A percentile compares a stretch with the other conserved stretches of the same genome.
phyloP scores from a whole-genome alignment of 1,140 invertebrate genomes.

The Drosophila prosaltans region DNA sequence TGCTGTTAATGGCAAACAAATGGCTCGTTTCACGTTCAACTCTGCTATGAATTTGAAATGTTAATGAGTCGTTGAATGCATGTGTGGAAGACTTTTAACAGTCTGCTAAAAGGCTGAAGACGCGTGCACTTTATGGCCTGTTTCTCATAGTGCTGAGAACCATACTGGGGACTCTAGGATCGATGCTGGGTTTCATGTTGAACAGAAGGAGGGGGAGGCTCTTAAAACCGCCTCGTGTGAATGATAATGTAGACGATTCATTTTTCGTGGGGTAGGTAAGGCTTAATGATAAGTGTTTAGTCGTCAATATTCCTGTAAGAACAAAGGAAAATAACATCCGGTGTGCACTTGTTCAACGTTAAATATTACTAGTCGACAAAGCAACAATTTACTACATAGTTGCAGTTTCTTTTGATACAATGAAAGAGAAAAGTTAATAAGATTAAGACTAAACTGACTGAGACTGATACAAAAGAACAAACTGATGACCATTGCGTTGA shows the following conservation, averaged over 20 bases:
- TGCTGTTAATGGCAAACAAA: conserved; percentile 67
- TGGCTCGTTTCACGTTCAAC: conserved; percentile 62
- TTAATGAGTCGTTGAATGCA: conserved; percentile 67
- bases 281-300: conserved; percentile 11
- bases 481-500: too few relatives aligned
- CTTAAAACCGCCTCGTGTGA: conserved; percentile 7
- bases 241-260: conserved; percentile 7
- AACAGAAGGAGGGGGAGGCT: neutral
- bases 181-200: neutral
- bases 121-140: conserved; percentile 60
- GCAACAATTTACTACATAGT: too few relatives aligned
- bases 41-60: conserved; percentile 69
- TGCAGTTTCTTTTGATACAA: too few relatives aligned
- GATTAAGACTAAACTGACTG: too few relatives aligned
- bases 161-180: conserved; percentile 21
- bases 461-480: too few relatives aligned
- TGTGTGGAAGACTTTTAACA: conserved; percentile 50
- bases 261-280: neutral
- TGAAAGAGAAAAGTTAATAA: too few relatives aligned
- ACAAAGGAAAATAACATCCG: neutral
- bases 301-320: neutral
- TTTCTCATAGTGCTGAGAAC: conserved; percentile 9
- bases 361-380: too few relatives aligned
- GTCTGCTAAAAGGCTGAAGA: conserved; percentile 57
- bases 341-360: too few relatives aligned